Evolutionary conservation across 2,797 vertebrate genomes (phyloP), one percentile per base, ranked within the genome.

Genomic region (Pantherophis vulpinus): DNA sequence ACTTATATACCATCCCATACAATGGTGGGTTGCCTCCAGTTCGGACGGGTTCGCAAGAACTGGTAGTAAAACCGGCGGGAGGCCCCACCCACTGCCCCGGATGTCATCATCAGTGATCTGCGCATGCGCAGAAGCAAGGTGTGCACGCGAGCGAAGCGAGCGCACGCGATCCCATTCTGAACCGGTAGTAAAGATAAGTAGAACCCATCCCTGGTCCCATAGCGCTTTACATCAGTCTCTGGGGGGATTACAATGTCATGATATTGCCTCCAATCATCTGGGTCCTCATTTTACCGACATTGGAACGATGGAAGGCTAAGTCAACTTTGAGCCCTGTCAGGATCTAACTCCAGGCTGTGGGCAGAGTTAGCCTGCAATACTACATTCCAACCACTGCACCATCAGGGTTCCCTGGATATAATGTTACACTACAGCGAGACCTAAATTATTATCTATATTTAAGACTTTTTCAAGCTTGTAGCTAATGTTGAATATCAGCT

Each of bases 121-220:
- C 47, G 47, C 47, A 51, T 51, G 6, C 6, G 7, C 6, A 51
- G 47, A 51, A 51, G 47, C 47, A 51, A 51, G 47, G 47, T 1
- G 6, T 51, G 47, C 6, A 0, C 1, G 47, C 6, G 47, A 51
- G 47, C 6, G 6, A 51, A 51, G 7, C 47, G 1, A 51, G 47
- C 1, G 1, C 47, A 51, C 1, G 1, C 7, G 0, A 51, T 51
- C 6, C 47, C 47, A 5, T 51, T 51, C 47, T 5, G 47, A 51
- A 51, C 47, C 47, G 6, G 6, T 51, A 51, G 47, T 51, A 51
- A 7, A 51, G 47, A 1, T 51, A 51, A 51, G 47, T 51, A 51
- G 47, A 1, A 51, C 47, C 6, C 6, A 47, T 7, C 47, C 5
- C 5, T 7, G 47, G 47, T 47, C 5, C 29, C 5, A 13, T 3